Evolutionary conservation across 2,888 invertebrate genomes (phyloP), one percentile per base, ranked within the genome.

Genomic region (Apotomis capreana): DNA sequence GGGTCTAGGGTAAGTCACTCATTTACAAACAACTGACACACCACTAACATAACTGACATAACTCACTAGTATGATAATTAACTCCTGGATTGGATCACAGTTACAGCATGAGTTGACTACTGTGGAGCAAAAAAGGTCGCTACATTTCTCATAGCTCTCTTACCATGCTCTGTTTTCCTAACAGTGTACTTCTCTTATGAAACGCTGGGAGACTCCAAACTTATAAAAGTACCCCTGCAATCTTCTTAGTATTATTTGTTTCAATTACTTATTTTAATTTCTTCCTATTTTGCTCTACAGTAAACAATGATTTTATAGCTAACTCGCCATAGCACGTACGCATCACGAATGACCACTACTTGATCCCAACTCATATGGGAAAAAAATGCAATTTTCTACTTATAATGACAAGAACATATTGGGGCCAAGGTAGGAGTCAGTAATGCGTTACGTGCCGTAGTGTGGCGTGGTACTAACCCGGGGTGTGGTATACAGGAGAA

Each of bases 1-100:
- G 97, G 97, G 69, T 94, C 95, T 75, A 94, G 95, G 96, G 97
- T 97, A 95, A 96, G 97, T 94, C 58, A 46, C 46, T 6, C 40
- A 52, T 58, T 6, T 5, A 37, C 49, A 46, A 8, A 62, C 36
- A 15, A 36, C 37, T 15, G 10, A 57, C 49, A 26, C 54, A 60
- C 26, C 3, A 62, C 68, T 72, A 72, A 72, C 54, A 46, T 36
- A n/a, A 68, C 72, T 68, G 61, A 72, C 61, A 64, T 40, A 40
- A 15, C 59, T 67, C n/a, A 69, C 55, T 69, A 44, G 54, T 26
- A 36, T 46, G 26, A 26, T 26, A 26, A 65, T 51, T 57, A 57
- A 57, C 54, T 57, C 40, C 62, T 51, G 61, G 54, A 40, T 68
- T 71, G 57, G 61, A 62, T 12, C 55, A 26, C 13, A 58, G 62